Evolutionary conservation across 2,113 vertebrate genomes (phyloP), one percentile per base, ranked within the genome.

Genomic region (Megaceryle maxima): DNA sequence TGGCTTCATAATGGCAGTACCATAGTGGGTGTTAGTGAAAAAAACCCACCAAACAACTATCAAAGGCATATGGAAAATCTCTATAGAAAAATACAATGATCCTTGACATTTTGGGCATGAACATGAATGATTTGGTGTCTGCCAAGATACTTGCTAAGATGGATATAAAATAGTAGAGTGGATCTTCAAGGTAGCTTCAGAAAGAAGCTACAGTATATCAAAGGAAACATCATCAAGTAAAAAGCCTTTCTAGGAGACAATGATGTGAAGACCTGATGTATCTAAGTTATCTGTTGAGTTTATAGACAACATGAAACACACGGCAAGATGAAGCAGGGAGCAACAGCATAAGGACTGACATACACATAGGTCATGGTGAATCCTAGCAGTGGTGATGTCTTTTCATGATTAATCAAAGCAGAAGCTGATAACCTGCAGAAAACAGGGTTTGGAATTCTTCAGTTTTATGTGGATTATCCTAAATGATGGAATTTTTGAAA

Each of bases 311-410:
- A 66, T 26, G 22, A 75, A 66, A 37, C 16, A 50, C 17, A 13
- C 0, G 6, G 33, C 24, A 31, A 48, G 37, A 39, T 43, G 69
- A 68, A 50, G 25, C 53, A 35, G 25, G 12, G 46, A 80, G 67
- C 46, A 37, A 44, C 0, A 59, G 57, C 22, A 15, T 25, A 22
- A 10, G 28, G 55, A 55, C 31, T 55, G 78, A 44, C 6, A 16
- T 3, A 14, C 11, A 44, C 35, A 37, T 7, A 79, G 62, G 8
- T 17, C 50, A 28, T 0, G 0, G 37, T 19, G 22, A 83, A 44
- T 9, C 33, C 37, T 57, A 67, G 31, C 53, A 83, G 10, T 35
- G 21, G 6, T 2, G 26, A 80, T 4, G 6, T 28, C 28, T 44
- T 68, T 68, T 69, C 12, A 13, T 6, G 11, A 29, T 44, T 68